Evolutionary conservation across 2,888 invertebrate genomes (phyloP), one percentile per base, ranked within the genome.

Genomic region (Theretra japonica): DNA sequence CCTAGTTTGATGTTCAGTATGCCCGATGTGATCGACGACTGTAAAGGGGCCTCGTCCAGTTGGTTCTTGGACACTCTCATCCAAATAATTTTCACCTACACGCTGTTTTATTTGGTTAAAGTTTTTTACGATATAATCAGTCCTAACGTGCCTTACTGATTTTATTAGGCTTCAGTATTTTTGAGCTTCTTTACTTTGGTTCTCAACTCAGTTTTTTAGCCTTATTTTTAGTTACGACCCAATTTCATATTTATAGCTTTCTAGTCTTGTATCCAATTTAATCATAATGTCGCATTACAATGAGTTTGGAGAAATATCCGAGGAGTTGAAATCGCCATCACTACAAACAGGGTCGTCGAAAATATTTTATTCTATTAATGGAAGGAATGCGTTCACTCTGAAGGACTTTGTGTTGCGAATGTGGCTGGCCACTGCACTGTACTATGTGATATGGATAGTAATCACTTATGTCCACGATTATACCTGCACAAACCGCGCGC

Each of bases 61-160:
- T 84, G 83, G 81, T 48, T 81, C 11, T 58, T 85, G 2, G 83
- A 88, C 56, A 79, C 82, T 19, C 72, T 90, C 6, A 69, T 89
- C 2, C 88, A 90, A 73, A 76, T 87, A 2, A 7, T 88, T 4
- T 89, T 90, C 73, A 89, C 90, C 3, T 87, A 80, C 77, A 80
- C 84, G 0, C 78, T 90, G 25, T 86, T 90, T 76, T 88, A 87
- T 79, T 80, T 90, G 69, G 85, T 89, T 15, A 90, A 90, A 77
- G 75, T 77, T 1, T 88, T 88, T 72, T 88, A 85, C 72, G 89
- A 89, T 71, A 76, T 85, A 25, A 80, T 90, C 70, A 83, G 82
- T 68, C 85, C 88, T 41, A 84, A 82, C 68, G 21, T 75, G n/a
- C 75, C 74, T 62, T 70, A 72, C 50, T 71, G 60, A 70, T 73